Conservation (phyloP, 2,113 vertebrate genomes). For the Panthera uncia region DNA sequence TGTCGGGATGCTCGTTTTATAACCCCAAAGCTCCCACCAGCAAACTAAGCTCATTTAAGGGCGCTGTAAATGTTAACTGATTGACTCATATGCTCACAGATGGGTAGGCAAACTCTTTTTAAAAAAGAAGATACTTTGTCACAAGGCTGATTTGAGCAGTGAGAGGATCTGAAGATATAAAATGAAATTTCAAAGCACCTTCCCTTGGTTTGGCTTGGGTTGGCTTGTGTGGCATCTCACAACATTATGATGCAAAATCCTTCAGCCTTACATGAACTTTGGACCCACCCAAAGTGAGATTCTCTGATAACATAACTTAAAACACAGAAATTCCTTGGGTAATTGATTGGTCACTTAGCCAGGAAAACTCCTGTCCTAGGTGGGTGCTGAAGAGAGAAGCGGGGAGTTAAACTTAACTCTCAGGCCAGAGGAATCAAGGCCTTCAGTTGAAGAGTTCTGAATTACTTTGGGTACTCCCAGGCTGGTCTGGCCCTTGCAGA, state of each 20-base stretch:
- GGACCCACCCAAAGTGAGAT: background rate
- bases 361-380: background rate
- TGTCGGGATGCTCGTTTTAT: background rate
- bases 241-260: background rate
- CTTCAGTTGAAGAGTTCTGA: background rate
- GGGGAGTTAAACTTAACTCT: background rate
- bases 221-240: background rate
- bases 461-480: background rate
- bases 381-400: background rate
- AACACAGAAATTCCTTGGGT: background rate
- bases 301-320: background rate
- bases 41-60: background rate
- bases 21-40: background rate
- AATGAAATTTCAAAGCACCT: constrained; percentile 23
- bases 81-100: constrained; percentile 1
- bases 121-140: background rate
- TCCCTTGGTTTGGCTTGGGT: background rate
- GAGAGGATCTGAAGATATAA: background rate
- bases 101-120: background rate
- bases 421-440: background rate
- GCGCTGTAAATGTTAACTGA: background rate
- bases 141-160: background rate
- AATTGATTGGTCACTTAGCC: background rate
- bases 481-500: background rate
- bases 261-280: background rate